A percentile compares a stretch with the other conserved stretches of the same genome.
phyloP scores from a whole-genome alignment of 1,140 invertebrate genomes.

The Nasonia vitripennis region DNA sequence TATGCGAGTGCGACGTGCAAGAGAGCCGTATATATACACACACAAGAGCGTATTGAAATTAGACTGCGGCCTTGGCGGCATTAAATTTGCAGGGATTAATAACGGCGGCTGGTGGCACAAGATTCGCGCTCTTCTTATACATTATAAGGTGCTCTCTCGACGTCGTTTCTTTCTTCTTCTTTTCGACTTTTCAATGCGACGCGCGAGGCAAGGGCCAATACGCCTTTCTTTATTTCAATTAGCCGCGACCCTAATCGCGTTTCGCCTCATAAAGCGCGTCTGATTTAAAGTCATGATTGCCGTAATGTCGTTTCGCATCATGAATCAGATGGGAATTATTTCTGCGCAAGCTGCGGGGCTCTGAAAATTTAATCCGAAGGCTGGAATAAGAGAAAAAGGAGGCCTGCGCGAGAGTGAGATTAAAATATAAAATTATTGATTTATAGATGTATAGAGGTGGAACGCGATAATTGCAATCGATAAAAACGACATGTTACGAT shows the following conservation, averaged over 20 bases:
- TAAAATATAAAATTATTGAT: conserved; percentile 32
- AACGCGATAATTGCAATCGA: neutral
- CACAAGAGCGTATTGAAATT: conserved; percentile 62
- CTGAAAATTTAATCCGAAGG: conserved; percentile 37
- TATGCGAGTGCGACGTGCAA: conserved; percentile 47
- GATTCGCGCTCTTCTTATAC: neutral
- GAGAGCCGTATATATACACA: neutral
- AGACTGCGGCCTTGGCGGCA: conserved; percentile 56
- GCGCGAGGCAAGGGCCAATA: too few relatives aligned
- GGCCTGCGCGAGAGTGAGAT: neutral
- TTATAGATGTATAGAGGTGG: neutral
- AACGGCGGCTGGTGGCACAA: conserved; percentile 48
- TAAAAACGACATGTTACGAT: neutral
- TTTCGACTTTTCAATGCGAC: conserved; percentile 4
- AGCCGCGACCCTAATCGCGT: conserved; percentile 62
- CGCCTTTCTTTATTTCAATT: conserved; percentile 65
- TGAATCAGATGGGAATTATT: conserved; percentile 49
- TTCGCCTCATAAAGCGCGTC: conserved; percentile 60
- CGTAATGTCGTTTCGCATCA: conserved; percentile 48
- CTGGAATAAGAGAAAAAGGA: conserved; percentile 24
- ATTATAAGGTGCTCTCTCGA: neutral
- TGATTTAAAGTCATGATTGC: conserved; percentile 52
- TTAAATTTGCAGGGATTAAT: conserved; percentile 68
- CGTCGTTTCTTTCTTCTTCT: neutral
- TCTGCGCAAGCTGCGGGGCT: neutral